phyloP scores from a whole-genome alignment of 2,113 vertebrate genomes.

The Macrotus californicus region DNA sequence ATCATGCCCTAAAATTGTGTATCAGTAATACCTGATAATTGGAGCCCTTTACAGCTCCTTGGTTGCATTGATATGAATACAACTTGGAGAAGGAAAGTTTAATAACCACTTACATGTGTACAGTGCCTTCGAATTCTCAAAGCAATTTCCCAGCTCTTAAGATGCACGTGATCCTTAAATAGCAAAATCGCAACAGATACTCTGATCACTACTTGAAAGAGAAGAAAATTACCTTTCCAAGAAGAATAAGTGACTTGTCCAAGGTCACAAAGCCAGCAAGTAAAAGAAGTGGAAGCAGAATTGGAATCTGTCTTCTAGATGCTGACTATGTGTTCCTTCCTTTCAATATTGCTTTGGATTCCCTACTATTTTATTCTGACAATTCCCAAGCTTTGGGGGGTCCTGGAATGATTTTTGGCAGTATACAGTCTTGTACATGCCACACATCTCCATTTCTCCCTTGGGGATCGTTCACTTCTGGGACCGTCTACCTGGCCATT shows the following conservation, averaged over 20 bases:
- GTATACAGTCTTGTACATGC: accelerated
- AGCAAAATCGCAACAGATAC: background rate
- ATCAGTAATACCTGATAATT: background rate
- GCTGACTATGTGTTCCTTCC: background rate
- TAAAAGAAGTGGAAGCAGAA: background rate
- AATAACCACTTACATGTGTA: background rate
- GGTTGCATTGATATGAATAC: background rate
- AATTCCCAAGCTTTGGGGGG: background rate
- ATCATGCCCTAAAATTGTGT: background rate
- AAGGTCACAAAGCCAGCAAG: background rate
- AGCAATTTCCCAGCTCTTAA: background rate
- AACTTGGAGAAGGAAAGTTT: background rate
- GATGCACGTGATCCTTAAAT: background rate
- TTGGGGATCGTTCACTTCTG: background rate
- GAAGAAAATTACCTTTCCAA: background rate
- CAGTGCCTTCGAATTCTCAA: background rate
- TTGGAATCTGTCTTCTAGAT: background rate
- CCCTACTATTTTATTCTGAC: background rate
- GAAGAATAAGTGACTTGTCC: background rate
- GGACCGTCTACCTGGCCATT: background rate
- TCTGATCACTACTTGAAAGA: background rate
- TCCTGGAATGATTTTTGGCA: background rate
- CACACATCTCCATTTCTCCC: background rate
- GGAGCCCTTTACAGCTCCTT: background rate
- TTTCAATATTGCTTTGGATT: background rate